Evolutionary conservation across 2,888 invertebrate genomes (phyloP).

Genomic region (Drosophila fulvimacula): DNA sequence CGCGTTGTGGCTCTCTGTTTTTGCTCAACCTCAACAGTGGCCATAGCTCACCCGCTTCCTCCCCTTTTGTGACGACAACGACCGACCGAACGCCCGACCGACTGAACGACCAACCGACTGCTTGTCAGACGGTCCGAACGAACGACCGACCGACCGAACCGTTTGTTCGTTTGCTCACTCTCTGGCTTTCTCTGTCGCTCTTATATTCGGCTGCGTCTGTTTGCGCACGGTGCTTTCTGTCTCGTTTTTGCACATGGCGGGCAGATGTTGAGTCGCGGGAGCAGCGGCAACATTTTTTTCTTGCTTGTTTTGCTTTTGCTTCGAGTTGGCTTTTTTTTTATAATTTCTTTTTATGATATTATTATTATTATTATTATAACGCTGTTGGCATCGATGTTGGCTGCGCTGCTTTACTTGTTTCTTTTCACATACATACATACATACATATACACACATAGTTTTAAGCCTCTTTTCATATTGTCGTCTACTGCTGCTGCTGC

Average conservation of each 20-base stretch:
- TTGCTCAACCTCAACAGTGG: conserved; percentile 66
- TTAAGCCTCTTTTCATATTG: conserved; percentile 70
- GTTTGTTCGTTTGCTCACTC: conserved; percentile 15
- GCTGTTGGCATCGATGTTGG: conserved; percentile 55
- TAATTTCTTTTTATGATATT: conserved; percentile 69
- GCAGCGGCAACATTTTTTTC: conserved; percentile 38
- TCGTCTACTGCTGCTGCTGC: conserved; percentile 36
- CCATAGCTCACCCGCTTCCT: conserved; percentile 21
- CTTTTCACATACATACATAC: conserved; percentile 57
- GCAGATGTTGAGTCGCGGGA: conserved; percentile 45
- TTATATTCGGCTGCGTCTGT: conserved; percentile 1
- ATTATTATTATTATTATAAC: conserved; percentile 74
- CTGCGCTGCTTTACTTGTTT: conserved; percentile 55
- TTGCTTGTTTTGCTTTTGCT: conserved; percentile 60
- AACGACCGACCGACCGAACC: conserved; percentile 4
- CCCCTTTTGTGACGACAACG: conserved; percentile 29
- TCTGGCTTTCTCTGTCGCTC: conserved; percentile 29
- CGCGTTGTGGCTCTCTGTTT: conserved; percentile 64
- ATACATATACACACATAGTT: conserved; percentile 58
- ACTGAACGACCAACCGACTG: conserved; percentile 8
- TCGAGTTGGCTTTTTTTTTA: conserved; percentile 63
- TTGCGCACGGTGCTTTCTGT: conserved; percentile 36
- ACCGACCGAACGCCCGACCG: conserved; percentile 31
- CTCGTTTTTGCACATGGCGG: conserved; percentile 24
- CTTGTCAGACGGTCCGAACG: not conserved